Evolutionary conservation across 2,888 invertebrate genomes (phyloP).

Genomic region (Zelleria hepariella): DNA sequence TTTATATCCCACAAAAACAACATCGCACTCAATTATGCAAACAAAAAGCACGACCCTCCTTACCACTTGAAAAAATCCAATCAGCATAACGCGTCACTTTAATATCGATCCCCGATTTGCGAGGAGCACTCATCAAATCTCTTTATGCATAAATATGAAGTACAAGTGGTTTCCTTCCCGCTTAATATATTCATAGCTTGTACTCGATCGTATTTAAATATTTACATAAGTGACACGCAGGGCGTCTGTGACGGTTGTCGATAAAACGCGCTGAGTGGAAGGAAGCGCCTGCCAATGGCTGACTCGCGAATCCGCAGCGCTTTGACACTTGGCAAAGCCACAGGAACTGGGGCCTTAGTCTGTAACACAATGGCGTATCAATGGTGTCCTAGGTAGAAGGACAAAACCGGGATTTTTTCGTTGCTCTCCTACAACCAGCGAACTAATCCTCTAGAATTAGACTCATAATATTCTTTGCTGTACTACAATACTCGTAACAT

Average conservation of each 20-base stretch:
- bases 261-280: constrained; percentile 65
- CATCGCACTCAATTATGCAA: constrained; percentile 65
- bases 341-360: too few relatives aligned
- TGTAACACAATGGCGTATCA: too few relatives aligned
- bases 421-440: too few relatives aligned
- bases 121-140: constrained; percentile 59
- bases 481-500: too few relatives aligned
- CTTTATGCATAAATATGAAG: constrained; percentile 63
- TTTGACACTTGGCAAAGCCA: background rate
- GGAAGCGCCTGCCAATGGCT: background rate
- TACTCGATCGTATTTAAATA: constrained; percentile 74
- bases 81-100: constrained; percentile 70
- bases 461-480: too few relatives aligned
- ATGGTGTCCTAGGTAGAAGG: too few relatives aligned
- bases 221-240: constrained; percentile 73
- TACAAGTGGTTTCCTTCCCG: constrained; percentile 65
- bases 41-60: constrained; percentile 34
- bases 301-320: background rate
- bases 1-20: constrained; percentile 39
- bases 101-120: constrained; percentile 68
- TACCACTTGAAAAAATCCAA: constrained; percentile 68
- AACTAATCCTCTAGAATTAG: too few relatives aligned
- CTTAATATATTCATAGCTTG: constrained; percentile 75
- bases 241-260: constrained; percentile 59
- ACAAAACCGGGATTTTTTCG: too few relatives aligned